phyloP scores from a whole-genome alignment of 2,888 invertebrate genomes.

The Pasiphila rectangulata region DNA sequence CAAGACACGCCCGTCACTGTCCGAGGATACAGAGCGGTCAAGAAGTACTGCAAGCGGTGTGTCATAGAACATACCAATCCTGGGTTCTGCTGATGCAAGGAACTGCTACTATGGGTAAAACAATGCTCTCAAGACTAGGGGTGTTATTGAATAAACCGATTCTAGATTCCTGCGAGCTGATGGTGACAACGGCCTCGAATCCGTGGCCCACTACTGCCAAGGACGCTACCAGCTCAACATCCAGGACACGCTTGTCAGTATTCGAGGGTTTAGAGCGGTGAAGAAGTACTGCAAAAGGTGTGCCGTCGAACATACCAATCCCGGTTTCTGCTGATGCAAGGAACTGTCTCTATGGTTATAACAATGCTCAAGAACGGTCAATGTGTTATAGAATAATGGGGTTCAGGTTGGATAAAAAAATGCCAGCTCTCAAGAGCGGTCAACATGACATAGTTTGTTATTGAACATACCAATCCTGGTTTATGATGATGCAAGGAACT shows the following conservation, averaged over 20 bases:
- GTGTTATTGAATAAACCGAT: too few species aligned
- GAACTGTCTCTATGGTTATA: too few species aligned
- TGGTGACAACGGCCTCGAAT: conserved; percentile 93
- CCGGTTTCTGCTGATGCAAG: conserved; percentile 87
- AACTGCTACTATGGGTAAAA: too few species aligned
- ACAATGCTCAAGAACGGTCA: too few species aligned
- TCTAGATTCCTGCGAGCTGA: conserved; percentile 94
- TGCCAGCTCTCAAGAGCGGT: too few species aligned
- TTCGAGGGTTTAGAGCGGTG: conserved; percentile 93
- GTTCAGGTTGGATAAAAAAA: too few species aligned
- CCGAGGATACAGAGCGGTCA: conserved; percentile 94
- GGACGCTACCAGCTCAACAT: conserved; percentile 95
- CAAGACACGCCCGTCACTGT: conserved; percentile 95
- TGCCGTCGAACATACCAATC: conserved; percentile 97
- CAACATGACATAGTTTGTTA: too few species aligned
- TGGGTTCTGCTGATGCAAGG: conserved; percentile 86
- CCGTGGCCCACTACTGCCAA: conserved; percentile 93
- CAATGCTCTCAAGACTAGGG: too few species aligned
- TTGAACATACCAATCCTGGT: conserved; percentile 97
- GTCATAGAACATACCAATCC: conserved; percentile 98
- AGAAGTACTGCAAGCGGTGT: conserved; percentile 94
- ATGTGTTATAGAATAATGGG: too few species aligned
- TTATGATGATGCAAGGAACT: conserved; percentile 85
- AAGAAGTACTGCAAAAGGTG: conserved; percentile 96
- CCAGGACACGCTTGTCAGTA: conserved; percentile 94